phyloP scores from a whole-genome alignment of 2,113 vertebrate genomes.

The Pimephales promelas region DNA sequence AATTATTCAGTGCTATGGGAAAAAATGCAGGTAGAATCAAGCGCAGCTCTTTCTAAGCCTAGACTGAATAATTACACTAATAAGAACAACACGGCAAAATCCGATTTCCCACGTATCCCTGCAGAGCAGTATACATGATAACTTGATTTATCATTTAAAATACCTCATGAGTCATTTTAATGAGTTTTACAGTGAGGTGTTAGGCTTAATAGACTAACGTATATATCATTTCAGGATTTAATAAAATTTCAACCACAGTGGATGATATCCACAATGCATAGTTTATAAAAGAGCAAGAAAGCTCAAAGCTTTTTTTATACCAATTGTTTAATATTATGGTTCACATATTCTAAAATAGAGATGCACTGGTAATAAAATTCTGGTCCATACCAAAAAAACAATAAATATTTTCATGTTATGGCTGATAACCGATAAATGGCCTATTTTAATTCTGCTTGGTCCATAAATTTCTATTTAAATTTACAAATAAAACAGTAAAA shows the following conservation, averaged over 20 bases:
- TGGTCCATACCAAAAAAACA: not conserved
- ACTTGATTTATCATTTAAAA: not conserved
- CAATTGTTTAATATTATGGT: not conserved
- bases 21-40: not conserved
- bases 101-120: not conserved
- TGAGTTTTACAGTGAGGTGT: constrained; percentile 10
- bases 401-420: not conserved
- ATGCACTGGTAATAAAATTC: not conserved
- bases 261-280: not conserved
- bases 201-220: constrained; percentile 1
- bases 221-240: not conserved
- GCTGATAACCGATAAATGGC: not conserved
- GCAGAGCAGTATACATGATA: not conserved
- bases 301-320: not conserved
- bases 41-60: not conserved
- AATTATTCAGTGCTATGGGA: not conserved
- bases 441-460: not conserved
- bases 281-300: not conserved
- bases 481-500: not conserved
- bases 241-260: not conserved
- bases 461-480: not conserved
- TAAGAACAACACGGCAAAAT: not conserved
- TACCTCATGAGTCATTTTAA: not conserved
- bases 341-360: not conserved
- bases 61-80: constrained; percentile 18